Base-by-base conservation (phyloP, 2,113 vertebrate species). In the Polypterus bichir region DNA sequence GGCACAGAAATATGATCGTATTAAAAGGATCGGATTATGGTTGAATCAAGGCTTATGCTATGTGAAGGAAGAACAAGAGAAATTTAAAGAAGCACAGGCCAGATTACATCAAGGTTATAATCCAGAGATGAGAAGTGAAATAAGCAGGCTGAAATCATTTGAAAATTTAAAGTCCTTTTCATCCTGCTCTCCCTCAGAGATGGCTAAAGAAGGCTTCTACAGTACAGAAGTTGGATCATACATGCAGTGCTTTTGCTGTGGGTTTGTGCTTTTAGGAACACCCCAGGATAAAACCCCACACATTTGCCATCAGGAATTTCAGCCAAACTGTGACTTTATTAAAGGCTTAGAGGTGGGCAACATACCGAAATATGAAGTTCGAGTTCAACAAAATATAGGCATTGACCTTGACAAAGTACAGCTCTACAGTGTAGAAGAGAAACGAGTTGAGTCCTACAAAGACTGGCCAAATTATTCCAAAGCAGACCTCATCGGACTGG, bases 181-280 rank as follows among this genome's bases (percentile, higher is more conserved):
- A 2, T 5, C 51, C 1, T 68, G 67, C 65, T 49, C 65, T 7
- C 65, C 65, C 7, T 46, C 54, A 27, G 72, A 76, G 64, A 54
- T 70, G 62, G 67, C 66, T n/a, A 48, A 54, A n/a, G 64, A 59
- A 4, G 72, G 70, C 3, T 71, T 76, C 59, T 72, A 55, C 9
- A 5, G 46, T 47, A 74, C 7, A 0, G 7, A n/a, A 4, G 9
- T 68, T 10, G 60, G 65, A 46, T 7, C 49, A 8, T 54, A 57
- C 0, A 2, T 63, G 11, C 64, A 68, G 44, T 74, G 69, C 10
- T 71, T 67, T 61, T 74, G 64, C 63, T 71, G 69, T 49, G 67
- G 67, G 5, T 53, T 71, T 1, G 57, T 71, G 49, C 49, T 76
- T 46, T 66, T 62, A 9, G 4, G 10, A 7, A 58, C 3, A 0